Evolutionary conservation across 2,113 vertebrate genomes (phyloP).

Genomic region (Excalfactoria chinensis): DNA sequence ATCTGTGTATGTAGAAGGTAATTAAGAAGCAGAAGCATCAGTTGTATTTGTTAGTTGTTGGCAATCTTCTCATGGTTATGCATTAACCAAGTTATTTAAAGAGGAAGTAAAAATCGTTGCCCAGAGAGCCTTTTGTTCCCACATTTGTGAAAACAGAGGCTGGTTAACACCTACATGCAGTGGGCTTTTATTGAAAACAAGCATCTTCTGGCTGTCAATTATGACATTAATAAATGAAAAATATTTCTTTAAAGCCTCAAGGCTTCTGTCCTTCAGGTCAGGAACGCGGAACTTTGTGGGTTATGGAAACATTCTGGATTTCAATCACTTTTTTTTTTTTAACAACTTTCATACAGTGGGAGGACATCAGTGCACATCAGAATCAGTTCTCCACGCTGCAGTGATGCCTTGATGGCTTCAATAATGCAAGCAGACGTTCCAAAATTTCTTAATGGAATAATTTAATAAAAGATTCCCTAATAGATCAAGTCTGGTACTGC

Average conservation of each 20-base stretch:
- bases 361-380: neutral
- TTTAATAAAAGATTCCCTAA: neutral
- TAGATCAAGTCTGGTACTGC: neutral
- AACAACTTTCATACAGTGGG: constrained; percentile 1
- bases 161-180: neutral
- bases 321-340: neutral
- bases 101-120: neutral
- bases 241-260: neutral
- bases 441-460: neutral
- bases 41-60: neutral
- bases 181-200: neutral
- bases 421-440: neutral
- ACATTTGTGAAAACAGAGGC: neutral
- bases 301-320: neutral
- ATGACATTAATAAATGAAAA: neutral
- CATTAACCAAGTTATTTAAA: neutral
- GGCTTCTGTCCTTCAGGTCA: neutral
- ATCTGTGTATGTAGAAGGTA: neutral
- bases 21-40: neutral
- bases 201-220: neutral
- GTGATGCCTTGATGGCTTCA: neutral
- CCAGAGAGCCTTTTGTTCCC: neutral
- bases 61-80: neutral
- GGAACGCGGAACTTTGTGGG: neutral
- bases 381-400: neutral